Percentiles rank a stretch among this genome's conserved stretches.
Evolutionary conservation across 1,140 invertebrate species (phyloP).

Genomic region (Drosophila fuyamai): DNA sequence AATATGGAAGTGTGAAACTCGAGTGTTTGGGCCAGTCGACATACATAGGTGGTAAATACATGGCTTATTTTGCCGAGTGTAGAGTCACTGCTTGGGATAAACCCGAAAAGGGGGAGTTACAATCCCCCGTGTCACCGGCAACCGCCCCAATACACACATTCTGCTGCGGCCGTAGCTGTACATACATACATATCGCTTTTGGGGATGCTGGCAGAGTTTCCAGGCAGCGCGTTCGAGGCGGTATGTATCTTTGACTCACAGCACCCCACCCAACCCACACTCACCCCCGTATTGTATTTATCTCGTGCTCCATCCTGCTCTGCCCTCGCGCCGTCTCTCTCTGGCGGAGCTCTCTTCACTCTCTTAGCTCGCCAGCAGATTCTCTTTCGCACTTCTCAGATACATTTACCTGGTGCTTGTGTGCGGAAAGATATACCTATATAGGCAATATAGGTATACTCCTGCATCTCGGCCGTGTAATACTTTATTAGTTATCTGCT

Average conservation of each 20-base stretch:
- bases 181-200: conserved; percentile 68
- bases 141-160: conserved; percentile 41
- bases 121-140: conserved; percentile 47
- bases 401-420: conserved; percentile 10
- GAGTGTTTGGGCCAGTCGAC: too few relatives aligned
- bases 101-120: conserved; percentile 33
- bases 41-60: neutral
- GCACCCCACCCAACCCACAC: conserved; percentile 3
- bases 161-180: conserved; percentile 44
- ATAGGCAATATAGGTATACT: neutral
- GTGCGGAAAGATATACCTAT: neutral
- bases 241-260: conserved; percentile 70
- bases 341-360: conserved; percentile 17
- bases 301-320: conserved; percentile 34
- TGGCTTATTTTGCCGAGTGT: conserved; percentile 10
- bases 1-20: too few relatives aligned
- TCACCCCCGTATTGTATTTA: conserved; percentile 19
- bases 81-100: conserved; percentile 26
- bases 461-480: conserved; percentile 16
- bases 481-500: conserved; percentile 21
- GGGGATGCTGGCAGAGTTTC: conserved; percentile 75
- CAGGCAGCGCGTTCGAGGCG: conserved; percentile 52
- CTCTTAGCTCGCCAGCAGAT: conserved; percentile 11
- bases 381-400: conserved; percentile 24
- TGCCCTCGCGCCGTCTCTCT: conserved; percentile 14